Evolutionary conservation across 2,888 invertebrate species (phyloP), one percentile per base, ranked within the genome.

Genomic region (Morpho deidamia): DNA sequence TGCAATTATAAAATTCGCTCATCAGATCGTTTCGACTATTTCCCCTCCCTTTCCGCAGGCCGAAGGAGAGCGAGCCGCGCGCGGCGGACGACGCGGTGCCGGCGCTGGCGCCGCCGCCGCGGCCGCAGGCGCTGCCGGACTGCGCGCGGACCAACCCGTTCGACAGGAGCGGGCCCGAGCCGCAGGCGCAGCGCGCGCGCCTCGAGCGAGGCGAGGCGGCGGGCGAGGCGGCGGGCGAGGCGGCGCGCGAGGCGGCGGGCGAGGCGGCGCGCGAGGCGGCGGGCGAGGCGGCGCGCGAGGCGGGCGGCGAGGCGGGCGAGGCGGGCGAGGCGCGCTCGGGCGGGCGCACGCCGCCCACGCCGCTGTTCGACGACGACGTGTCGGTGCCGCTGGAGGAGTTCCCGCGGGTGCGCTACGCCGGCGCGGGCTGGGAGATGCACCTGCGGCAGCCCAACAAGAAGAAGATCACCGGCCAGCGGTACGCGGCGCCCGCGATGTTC

Each of bases 381-480:
- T 96, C 97, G 0, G 93, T 95, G 78, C 98, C 98, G 0, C 89
- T 99, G 51, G 97, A 97, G 79, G 95, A 96, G 50, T 99, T 97
- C 82, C 96, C 97, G 8, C 92, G 97, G 45, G 92, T 93, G 34
- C 91, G 91, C 59, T 95, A 94, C 74, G 77, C 84, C 0, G 97
- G 94, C 0, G 94, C 96, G 23, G 98, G 98, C 32, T 99, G 99
- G 98, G 98, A 98, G 74, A 95, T 99, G 95, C 96, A 98, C 66
- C 87, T 99, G 50, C 92, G 99, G 1, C 98, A 98, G 76, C 98
- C 98, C 1, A 97, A 97, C 75, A 98, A 98, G 81, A 98, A 98
- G 91, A 98, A 97, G 81, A 96, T 97, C 58, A 97, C 97, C 0
- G 97, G 96, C 0, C 97, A 97, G 75, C 91, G 94, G 91, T 92